Base-by-base conservation (phyloP, 2,888 invertebrate genomes). In the Microchrysa polita region DNA sequence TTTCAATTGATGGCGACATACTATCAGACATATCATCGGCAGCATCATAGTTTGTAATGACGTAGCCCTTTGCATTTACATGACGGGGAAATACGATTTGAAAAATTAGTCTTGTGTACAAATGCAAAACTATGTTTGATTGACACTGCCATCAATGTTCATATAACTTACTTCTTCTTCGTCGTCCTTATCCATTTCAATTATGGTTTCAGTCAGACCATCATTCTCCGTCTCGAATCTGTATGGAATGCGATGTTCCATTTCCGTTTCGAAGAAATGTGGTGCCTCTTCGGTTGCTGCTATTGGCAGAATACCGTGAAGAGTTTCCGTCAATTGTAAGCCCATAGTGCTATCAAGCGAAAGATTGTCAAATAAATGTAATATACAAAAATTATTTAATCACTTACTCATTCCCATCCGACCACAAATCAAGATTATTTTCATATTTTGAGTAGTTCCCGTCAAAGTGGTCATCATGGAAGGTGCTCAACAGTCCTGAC, bases 381-480 rank as follows among this genome's bases (percentile, higher is more conserved):
- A 44, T 20, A 34, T 5, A 12, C 12, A 55, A 55, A 14, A 27
- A 34, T 2, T 16, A 48, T 5, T 9, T 10, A 1, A 16, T 20
- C 12, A 53, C 84, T 77, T 81, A 84, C 85, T 83, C 82, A 77
- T 77, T 81, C 53, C 79, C 77, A 74, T 78, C 79, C n/a, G 82
- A 77, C 84, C 85, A 84, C 73, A 82, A 82, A 72, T 78, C 81
- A 0, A 81, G 77, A 34, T 81, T 81, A 10, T 80, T 73, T 63
- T 79, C 82, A 78, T 80, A 83, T 77, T 80, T 82, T 1, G 76
- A 75, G 77, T 80, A 84, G 76, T 80, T 82, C 27, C 81, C 83
- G 76, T 84, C 85, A 74, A 82, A 83, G 75, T 82, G 81, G 76
- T 84, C 85, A 79, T 83, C 85, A 74, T 83, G 82, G 76, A 83